Conservation (phyloP, 2,888 invertebrate genomes). For the Hedychridium roseum region DNA sequence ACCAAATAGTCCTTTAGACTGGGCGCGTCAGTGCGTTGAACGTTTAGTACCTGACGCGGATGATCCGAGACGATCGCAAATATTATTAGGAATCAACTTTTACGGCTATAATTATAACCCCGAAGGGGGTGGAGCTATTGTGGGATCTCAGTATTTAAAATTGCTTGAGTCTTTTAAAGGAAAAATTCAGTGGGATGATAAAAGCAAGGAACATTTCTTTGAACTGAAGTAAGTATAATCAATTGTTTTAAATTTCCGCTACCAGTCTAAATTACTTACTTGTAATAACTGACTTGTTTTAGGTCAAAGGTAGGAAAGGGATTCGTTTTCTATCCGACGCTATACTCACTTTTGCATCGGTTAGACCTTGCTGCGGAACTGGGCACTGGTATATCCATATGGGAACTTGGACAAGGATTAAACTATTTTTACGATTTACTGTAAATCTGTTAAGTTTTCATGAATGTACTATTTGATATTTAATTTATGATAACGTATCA, state of each 20-base stretch:
- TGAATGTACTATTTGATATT: neutral
- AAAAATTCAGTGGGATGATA: slow-evolving; percentile 79
- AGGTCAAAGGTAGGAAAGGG: slow-evolving; percentile 76
- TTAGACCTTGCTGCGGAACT: slow-evolving; percentile 81
- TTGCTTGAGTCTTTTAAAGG: slow-evolving; percentile 78
- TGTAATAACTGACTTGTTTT: slow-evolving; percentile 42
- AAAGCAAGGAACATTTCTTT: slow-evolving; percentile 83
- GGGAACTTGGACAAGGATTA: slow-evolving; percentile 96
- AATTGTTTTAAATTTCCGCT: slow-evolving; percentile 1
- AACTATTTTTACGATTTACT: slow-evolving; percentile 93
- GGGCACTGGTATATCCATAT: slow-evolving; percentile 87
- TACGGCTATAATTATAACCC: slow-evolving; percentile 90
- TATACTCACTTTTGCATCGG: slow-evolving; percentile 84
- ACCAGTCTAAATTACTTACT: slow-evolving; percentile 1
- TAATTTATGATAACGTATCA: neutral
- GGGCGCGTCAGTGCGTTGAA: slow-evolving; percentile 82
- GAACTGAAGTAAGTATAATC: slow-evolving; percentile 78
- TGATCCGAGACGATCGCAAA: slow-evolving; percentile 74
- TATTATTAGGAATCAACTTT: slow-evolving; percentile 90
- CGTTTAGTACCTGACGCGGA: slow-evolving; percentile 73
- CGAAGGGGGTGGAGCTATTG: slow-evolving; percentile 83
- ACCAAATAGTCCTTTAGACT: slow-evolving; percentile 87
- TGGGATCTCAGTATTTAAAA: slow-evolving; percentile 81
- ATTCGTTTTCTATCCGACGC: slow-evolving; percentile 86
- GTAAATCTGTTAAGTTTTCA: slow-evolving; percentile 57